Percentiles rank a stretch among this genome's conserved stretches.
These are phyloP conservation scores for Drosophila buzzatii DNA, from an alignment of 2,888 invertebrate species.

Conservation along the genomic window DNA sequence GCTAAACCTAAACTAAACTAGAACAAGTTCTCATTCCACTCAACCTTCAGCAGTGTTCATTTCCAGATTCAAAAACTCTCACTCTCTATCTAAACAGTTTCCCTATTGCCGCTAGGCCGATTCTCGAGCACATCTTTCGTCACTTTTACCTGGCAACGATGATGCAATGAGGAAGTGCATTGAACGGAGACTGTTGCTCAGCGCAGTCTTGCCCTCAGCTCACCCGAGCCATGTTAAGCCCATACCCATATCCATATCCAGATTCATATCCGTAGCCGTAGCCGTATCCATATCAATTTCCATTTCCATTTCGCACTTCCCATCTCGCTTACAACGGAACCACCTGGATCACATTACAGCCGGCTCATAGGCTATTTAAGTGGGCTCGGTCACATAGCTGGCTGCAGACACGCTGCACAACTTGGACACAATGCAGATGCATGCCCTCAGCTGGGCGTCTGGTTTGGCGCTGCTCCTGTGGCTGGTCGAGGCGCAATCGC, in stretches of 20 bases:
- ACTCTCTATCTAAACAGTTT: neutral
- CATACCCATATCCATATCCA: neutral
- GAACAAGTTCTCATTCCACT: no score
- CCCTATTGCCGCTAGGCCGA: neutral
- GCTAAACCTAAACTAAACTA: no score
- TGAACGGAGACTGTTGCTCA: constrained; percentile 23
- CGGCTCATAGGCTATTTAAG: constrained; percentile 41
- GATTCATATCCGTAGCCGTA: neutral
- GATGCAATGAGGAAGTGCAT: constrained; percentile 41
- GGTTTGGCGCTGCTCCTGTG: constrained; percentile 10
- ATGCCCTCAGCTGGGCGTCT: constrained; percentile 5
- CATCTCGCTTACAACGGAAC: constrained; percentile 54
- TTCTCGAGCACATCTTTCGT: neutral
- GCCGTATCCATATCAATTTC: constrained; percentile 8
- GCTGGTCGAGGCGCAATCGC: constrained; percentile 22
- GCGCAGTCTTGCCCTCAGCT: constrained; percentile 1
- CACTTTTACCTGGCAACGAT: neutral
- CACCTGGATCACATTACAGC: constrained; percentile 37
- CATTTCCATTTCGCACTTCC: constrained; percentile 29
- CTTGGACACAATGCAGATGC: constrained; percentile 33
- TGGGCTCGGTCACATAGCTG: constrained; percentile 11
- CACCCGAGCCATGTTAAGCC: neutral
- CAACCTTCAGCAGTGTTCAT: no score
- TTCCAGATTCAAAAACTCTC: no score
- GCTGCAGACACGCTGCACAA: constrained; percentile 22